Evolutionary conservation across 2,888 invertebrate species (phyloP).

Genomic region (Diarsia dahlii): DNA sequence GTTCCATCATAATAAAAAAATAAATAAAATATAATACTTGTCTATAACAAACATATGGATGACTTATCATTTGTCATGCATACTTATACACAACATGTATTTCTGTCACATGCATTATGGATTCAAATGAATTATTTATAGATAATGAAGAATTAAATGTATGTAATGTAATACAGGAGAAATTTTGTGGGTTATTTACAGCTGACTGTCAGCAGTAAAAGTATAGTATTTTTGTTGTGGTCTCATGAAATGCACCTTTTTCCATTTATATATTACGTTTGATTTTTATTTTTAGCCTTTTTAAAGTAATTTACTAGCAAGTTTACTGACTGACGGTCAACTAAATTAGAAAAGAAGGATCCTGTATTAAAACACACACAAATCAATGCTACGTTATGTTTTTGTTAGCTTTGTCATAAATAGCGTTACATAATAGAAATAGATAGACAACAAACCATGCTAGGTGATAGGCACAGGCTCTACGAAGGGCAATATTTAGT

Average conservation of each 20-base stretch:
- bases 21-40: slow-evolving; percentile 73
- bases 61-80: slow-evolving; percentile 82
- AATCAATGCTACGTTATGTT: slow-evolving; percentile 73
- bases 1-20: slow-evolving; percentile 75
- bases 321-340: slow-evolving; percentile 59
- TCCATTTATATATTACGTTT: slow-evolving; percentile 30
- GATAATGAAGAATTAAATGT: slow-evolving; percentile 57
- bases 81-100: slow-evolving; percentile 77
- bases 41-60: slow-evolving; percentile 73
- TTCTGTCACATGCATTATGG: slow-evolving; percentile 86
- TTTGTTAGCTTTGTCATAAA: slow-evolving; percentile 82
- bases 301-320: not conserved
- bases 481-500: slow-evolving; percentile 87
- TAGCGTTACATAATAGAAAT: slow-evolving; percentile 77
- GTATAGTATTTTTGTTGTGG: slow-evolving; percentile 41
- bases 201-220: slow-evolving; percentile 56
- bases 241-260: slow-evolving; percentile 32
- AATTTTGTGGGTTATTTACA: slow-evolving; percentile 47
- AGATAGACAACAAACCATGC: slow-evolving; percentile 87
- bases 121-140: slow-evolving; percentile 63
- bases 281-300: not conserved
- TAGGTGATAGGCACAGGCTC: slow-evolving; percentile 89
- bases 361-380: slow-evolving; percentile 73
- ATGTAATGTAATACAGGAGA: slow-evolving; percentile 65
- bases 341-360: slow-evolving; percentile 52